These are phyloP conservation scores for Ailurus styani DNA, from an alignment of 2,113 vertebrate genomes.

Conservation along the genomic window DNA sequence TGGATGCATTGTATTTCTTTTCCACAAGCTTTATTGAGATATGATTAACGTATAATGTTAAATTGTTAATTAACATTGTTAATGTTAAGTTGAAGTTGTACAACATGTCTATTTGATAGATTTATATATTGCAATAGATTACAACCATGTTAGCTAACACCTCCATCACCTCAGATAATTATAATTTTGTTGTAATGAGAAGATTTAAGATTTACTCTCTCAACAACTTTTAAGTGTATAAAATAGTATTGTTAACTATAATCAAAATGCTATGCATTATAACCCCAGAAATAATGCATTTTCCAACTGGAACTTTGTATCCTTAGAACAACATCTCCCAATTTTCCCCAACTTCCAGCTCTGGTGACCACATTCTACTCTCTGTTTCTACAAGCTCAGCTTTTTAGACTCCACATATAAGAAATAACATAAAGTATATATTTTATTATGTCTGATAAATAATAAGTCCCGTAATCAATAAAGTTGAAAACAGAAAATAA, in stretches of 20 bases:
- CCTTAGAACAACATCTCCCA: not conserved
- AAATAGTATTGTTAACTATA: not conserved
- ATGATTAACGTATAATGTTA: not conserved
- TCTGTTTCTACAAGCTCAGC: not conserved
- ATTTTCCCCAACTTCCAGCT: not conserved
- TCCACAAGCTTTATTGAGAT: not conserved
- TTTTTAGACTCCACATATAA: not conserved
- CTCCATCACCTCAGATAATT: not conserved
- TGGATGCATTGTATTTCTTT: not conserved
- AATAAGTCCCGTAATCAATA: not conserved
- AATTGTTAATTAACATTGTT: no score
- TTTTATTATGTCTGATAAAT: not conserved
- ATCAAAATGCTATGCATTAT: not conserved
- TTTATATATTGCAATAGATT: not conserved
- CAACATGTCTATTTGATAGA: not conserved
- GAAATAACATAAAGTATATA: not conserved
- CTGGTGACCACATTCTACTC: not conserved
- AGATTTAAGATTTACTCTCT: not conserved
- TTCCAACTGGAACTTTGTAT: not conserved
- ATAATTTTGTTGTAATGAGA: not conserved
- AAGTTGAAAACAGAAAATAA: not conserved
- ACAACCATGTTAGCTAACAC: not conserved
- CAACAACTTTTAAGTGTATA: not conserved
- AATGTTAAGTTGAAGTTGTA: not conserved
- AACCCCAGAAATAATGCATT: not conserved